Evolutionary conservation across 2,888 invertebrate genomes (phyloP).

Genomic region (Rhingia campestris): DNA sequence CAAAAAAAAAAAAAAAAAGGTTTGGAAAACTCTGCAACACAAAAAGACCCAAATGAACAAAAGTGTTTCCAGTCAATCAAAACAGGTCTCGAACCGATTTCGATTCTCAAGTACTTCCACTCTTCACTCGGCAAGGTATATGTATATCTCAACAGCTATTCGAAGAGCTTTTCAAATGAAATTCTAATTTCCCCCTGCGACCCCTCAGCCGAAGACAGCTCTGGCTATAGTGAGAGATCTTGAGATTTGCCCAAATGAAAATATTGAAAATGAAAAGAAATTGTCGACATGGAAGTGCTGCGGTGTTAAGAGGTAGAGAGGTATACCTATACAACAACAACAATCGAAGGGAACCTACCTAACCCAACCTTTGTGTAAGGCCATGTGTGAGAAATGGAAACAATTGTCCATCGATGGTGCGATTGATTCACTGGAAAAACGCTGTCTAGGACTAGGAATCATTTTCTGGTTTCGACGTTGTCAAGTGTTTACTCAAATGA

Average conservation of each 20-base stretch:
- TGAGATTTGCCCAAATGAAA: constrained; percentile 40
- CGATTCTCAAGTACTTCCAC: constrained; percentile 55
- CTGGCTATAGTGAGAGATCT: neutral
- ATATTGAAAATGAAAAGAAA: constrained; percentile 58
- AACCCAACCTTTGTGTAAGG: constrained; percentile 32
- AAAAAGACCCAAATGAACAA: constrained; percentile 25
- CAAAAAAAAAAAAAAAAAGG: neutral
- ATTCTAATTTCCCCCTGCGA: constrained; percentile 33
- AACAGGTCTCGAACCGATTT: constrained; percentile 55
- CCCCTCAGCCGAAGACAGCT: neutral
- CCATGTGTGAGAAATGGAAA: constrained; percentile 69
- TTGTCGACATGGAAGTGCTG: constrained; percentile 53
- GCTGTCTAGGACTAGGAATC: constrained; percentile 27
- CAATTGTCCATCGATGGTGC: constrained; percentile 52
- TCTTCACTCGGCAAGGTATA: constrained; percentile 9
- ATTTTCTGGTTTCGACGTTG: constrained; percentile 48
- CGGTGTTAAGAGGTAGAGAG: neutral
- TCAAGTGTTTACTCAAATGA: constrained; percentile 70
- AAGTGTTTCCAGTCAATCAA: constrained; percentile 64
- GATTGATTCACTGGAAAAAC: constrained; percentile 66
- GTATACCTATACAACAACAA: constrained; percentile 7
- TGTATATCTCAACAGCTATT: constrained; percentile 21
- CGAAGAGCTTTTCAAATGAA: constrained; percentile 67
- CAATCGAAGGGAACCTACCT: constrained; percentile 2
- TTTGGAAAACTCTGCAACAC: neutral